Evolutionary conservation across 2,888 invertebrate species (phyloP), one percentile per base, ranked within the genome.

Genomic region (Punctoribates punctum): DNA sequence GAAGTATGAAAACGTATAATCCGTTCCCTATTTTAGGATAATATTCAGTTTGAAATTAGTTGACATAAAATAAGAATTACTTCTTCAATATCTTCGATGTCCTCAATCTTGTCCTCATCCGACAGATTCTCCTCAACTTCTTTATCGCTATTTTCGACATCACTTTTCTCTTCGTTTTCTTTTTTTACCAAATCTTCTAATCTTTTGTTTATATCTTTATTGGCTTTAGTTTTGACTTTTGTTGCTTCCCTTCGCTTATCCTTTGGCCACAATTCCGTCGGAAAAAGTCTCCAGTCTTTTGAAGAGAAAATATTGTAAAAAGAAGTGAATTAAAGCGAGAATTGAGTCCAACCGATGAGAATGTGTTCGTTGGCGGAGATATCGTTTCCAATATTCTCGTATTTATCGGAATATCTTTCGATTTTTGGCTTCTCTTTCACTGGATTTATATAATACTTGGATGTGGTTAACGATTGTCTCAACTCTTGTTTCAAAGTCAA

Each of bases 341-440:
- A 72, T 15, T 72, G 11, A 23, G 17, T 70, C 1, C 20, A 70
- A 70, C 70, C 70, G 23, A 70, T 42, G 38, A 23, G 20, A 8
- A 70, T 38, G 42, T 73, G 27, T 8, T 48, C 54, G 23, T 34
- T 75, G 54, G 48, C 1, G 2, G 17, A 34, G 27, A 13, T 57
- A 20, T 57, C 34, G 20, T 48, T 73, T 1, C 27, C 27, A 25
- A 57, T 34, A 11, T 57, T 73, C 51, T 75, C 75, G 48, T 62
- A 75, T 75, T 75, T 75, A 57, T 75, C 75, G 8, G 75, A 75
- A 72, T 75, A 75, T 42, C 60, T 75, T 25, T 75, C 70, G 13
- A 75, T 51, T 11, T 34, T 54, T 51, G 46, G 34, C n/a, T 57
- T 57, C 38, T 46, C 57, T 60, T 72, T 73, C 27, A 72, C 38